Evolutionary conservation across 2,113 vertebrate genomes (phyloP).

Genomic region (Daubentonia madagascariensis): DNA sequence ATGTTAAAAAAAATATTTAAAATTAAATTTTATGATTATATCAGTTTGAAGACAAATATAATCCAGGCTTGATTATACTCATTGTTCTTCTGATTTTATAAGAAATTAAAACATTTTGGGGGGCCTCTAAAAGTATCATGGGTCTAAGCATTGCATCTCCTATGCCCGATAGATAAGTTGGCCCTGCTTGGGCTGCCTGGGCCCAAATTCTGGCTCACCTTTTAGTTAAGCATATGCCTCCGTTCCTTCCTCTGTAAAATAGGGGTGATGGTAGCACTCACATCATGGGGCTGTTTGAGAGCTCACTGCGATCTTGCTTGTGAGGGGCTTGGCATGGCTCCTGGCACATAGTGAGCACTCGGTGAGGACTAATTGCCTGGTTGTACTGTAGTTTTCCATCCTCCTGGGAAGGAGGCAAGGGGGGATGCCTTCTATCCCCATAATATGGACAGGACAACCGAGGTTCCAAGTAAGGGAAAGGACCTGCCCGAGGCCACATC

Average conservation of each 20-base stretch:
- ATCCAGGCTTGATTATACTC: not conserved
- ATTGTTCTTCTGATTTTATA: not conserved
- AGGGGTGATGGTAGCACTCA: accelerated
- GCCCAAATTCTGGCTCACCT: not conserved
- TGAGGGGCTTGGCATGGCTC: not conserved
- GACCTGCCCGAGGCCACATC: not conserved
- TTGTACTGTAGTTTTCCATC: not conserved
- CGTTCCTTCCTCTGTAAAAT: not conserved
- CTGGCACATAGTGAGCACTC: accelerated
- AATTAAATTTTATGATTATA: not conserved
- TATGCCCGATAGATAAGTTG: not conserved
- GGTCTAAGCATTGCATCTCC: not conserved
- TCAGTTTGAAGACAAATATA: not conserved
- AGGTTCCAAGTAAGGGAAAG: not conserved
- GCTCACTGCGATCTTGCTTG: no score
- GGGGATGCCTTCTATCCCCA: not conserved
- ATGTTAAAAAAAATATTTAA: not conserved
- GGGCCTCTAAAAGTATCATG: not conserved
- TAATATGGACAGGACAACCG: not conserved
- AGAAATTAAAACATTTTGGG: not conserved
- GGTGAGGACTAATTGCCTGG: accelerated
- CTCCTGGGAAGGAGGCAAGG: not conserved
- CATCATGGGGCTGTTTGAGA: accelerated
- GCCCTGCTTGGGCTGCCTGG: not conserved
- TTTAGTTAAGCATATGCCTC: not conserved